Percentiles rank a stretch among this genome's conserved stretches.
Evolutionary conservation across 2,797 vertebrate genomes (phyloP).

Genomic region (Ataeniobius toweri): DNA sequence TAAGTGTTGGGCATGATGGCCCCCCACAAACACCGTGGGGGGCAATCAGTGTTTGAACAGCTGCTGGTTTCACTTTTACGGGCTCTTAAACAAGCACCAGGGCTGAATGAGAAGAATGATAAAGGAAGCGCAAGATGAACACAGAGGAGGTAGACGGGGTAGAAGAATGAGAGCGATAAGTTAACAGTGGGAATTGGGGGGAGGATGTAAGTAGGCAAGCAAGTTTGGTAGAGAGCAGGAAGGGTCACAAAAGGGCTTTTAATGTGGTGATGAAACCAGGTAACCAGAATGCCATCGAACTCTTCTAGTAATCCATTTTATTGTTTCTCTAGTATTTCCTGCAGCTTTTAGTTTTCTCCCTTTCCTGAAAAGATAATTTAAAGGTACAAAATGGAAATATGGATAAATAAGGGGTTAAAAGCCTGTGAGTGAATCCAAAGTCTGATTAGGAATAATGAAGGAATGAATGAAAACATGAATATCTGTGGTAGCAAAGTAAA

Average conservation of each 20-base stretch:
- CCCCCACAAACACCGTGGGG: conserved; percentile 32
- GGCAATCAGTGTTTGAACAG: conserved; percentile 78
- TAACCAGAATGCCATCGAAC: conserved; percentile 20
- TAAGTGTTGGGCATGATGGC: conserved; percentile 5
- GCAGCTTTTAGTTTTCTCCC: conserved; percentile 6
- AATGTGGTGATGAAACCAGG: conserved; percentile 47
- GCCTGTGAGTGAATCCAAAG: neutral
- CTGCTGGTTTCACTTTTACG: conserved; percentile 78
- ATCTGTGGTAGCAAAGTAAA: conserved; percentile 6
- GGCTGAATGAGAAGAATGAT: conserved; percentile 53
- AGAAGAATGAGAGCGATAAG: conserved; percentile 36
- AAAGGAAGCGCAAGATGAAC: conserved; percentile 43
- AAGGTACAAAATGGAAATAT: neutral
- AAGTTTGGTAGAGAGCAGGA: conserved; percentile 10
- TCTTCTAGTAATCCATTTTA: conserved; percentile 37
- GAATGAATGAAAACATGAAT: neutral
- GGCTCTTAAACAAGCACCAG: conserved; percentile 74
- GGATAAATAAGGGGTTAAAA: neutral
- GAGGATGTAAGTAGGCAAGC: conserved; percentile 4
- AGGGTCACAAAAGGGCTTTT: conserved; percentile 19
- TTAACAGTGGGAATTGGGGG: conserved; percentile 13
- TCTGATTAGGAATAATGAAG: conserved; percentile 5
- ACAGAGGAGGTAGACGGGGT: conserved; percentile 32
- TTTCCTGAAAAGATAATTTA: neutral
- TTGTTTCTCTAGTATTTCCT: conserved; percentile 6